A percentile compares a stretch with the other conserved stretches of the same genome.
These are phyloP conservation scores for Pantherophis guttatus DNA, from an alignment of 2,113 vertebrate genomes.

Conservation along the genomic window DNA sequence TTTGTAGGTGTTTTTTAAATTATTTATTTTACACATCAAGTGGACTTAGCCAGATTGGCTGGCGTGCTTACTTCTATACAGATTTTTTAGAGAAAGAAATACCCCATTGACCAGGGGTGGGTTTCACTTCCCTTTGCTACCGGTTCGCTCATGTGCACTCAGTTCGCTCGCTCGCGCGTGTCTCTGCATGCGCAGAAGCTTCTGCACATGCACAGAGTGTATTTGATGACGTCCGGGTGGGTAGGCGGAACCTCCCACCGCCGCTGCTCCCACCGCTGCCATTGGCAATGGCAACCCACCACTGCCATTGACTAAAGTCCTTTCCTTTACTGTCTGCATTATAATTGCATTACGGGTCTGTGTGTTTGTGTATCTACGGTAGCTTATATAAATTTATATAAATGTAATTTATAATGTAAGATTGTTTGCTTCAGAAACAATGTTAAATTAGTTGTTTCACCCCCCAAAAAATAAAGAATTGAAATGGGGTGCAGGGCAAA, in stretches of 20 bases:
- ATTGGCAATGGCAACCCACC: background rate
- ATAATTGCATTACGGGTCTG: background rate
- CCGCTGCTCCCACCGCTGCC: background rate
- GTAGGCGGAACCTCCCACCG: too few relatives aligned
- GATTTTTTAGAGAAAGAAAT: background rate
- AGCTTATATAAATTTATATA: background rate
- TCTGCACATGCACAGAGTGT: too few relatives aligned
- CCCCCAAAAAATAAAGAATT: background rate
- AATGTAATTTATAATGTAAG: background rate
- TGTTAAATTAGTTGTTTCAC: background rate
- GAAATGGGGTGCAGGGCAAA: background rate
- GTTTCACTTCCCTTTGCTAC: too few relatives aligned
- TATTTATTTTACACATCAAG: background rate
- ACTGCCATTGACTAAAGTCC: background rate
- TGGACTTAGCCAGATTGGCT: background rate
- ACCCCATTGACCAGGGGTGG: background rate
- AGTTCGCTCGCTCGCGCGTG: rapidly evolving
- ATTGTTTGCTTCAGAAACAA: background rate
- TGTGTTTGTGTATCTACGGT: background rate
- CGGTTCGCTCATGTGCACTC: too few relatives aligned
- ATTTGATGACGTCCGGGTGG: too few relatives aligned
- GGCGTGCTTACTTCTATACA: background rate
- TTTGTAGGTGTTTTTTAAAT: background rate
- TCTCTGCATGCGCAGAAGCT: too few relatives aligned
- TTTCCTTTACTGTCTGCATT: background rate